Conservation (phyloP, 2,888 invertebrate species). For the Timema podura region DNA sequence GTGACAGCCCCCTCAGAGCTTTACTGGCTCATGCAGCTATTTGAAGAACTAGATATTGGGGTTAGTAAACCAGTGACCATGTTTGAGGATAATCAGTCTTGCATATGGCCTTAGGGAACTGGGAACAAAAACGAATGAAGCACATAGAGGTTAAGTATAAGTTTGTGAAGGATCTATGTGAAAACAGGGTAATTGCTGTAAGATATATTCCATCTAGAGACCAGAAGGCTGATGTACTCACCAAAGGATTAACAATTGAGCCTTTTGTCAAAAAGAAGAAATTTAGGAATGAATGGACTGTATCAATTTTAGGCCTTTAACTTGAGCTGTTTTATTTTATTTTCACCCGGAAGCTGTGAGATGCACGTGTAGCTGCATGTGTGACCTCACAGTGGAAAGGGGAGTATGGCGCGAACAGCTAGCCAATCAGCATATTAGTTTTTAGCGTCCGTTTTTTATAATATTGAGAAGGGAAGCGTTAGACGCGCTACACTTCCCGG, state of each 20-base stretch:
- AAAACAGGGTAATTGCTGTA: not conserved
- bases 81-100: conserved; percentile 9
- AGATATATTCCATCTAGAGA: not conserved
- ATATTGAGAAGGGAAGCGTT: too few species aligned
- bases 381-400: too few species aligned
- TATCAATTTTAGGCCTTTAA: too few species aligned
- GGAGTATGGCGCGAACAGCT: too few species aligned
- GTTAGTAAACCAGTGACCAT: not conserved
- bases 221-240: not conserved
- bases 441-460: too few species aligned
- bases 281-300: not conserved
- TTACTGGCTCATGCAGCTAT: not conserved
- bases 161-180: too few species aligned
- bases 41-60: not conserved
- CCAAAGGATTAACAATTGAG: not conserved
- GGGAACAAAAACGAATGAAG: not conserved
- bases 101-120: not conserved
- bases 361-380: too few species aligned
- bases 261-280: not conserved
- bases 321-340: too few species aligned
- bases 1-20: not conserved
- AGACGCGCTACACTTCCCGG: too few species aligned
- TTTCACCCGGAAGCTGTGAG: too few species aligned
- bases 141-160: too few species aligned
- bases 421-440: too few species aligned